Evolutionary conservation across 1,140 invertebrate species (phyloP).

Genomic region (Temnothorax curvispinosus): DNA sequence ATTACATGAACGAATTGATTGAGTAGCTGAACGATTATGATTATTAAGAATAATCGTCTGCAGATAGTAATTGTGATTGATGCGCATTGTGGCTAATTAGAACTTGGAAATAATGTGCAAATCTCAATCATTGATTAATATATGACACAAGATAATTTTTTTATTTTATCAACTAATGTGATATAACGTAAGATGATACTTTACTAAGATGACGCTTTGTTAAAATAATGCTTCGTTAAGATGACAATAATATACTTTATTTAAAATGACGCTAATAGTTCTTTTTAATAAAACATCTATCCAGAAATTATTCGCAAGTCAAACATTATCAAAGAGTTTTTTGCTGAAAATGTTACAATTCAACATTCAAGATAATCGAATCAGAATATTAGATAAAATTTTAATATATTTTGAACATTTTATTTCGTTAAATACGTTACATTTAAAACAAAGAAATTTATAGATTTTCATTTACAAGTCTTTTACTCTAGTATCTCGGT

Average conservation of each 20-base stretch:
- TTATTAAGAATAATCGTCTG: neutral
- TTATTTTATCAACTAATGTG: neutral
- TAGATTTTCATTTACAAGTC: neutral
- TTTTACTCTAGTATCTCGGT: neutral
- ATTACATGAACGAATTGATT: neutral
- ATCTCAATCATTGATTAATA: constrained; percentile 1
- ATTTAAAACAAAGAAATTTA: neutral
- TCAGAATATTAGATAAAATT: too few relatives aligned
- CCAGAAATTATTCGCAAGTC: too few relatives aligned
- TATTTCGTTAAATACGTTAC: neutral
- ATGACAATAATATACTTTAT: too few relatives aligned
- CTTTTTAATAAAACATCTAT: too few relatives aligned
- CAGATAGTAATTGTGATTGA: neutral
- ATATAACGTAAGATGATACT: neutral
- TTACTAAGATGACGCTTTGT: neutral
- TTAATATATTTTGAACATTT: too few relatives aligned
- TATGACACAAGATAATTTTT: neutral
- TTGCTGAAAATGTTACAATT: too few relatives aligned
- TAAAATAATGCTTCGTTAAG: neutral
- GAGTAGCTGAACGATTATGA: neutral
- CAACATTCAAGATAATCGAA: too few relatives aligned
- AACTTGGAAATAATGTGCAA: neutral
- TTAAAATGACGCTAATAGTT: too few relatives aligned
- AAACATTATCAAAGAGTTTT: too few relatives aligned
- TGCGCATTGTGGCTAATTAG: neutral